A percentile compares a stretch with the other conserved stretches of the same genome.
These are phyloP conservation scores for Phaonia tiefii DNA, from an alignment of 2,888 invertebrate species.

Conservation along the genomic window DNA sequence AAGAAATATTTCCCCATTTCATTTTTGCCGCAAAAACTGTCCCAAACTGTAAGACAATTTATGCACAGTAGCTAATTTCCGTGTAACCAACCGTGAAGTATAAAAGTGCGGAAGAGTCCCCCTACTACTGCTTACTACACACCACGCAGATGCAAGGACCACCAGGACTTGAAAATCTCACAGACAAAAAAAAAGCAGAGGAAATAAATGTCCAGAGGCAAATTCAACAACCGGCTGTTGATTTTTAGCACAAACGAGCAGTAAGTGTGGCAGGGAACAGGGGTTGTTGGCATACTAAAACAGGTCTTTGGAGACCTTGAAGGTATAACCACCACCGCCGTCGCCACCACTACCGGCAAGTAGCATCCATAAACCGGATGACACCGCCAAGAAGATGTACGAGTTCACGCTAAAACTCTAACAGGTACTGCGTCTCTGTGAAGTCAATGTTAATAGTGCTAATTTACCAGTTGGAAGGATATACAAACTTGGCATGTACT, in stretches of 20 bases:
- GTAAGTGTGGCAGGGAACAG: neutral
- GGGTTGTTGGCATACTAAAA: neutral
- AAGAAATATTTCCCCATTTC: too few species aligned
- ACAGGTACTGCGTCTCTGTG: neutral
- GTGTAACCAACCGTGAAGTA: slow-evolving; percentile 31
- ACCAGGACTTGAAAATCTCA: too few species aligned
- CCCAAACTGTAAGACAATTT: neutral
- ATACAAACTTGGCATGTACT: slow-evolving; percentile 4
- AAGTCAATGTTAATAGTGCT: slow-evolving; percentile 29
- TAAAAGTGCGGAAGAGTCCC: neutral
- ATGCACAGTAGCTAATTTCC: slow-evolving; percentile 30
- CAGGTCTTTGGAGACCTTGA: slow-evolving; percentile 19
- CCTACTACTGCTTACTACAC: neutral
- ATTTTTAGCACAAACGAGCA: slow-evolving; percentile 21
- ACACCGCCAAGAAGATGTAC: neutral
- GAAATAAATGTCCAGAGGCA: slow-evolving; percentile 37
- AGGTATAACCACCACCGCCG: neutral
- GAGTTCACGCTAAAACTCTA: neutral
- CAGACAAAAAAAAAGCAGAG: too few species aligned
- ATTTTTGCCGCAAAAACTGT: neutral
- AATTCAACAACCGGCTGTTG: slow-evolving; percentile 34
- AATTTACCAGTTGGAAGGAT: neutral
- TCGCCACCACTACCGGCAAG: neutral
- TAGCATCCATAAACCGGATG: neutral
- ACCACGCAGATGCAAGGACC: neutral